Evolutionary conservation across 2,797 vertebrate genomes (phyloP).

Genomic region (Falco peregrinus): DNA sequence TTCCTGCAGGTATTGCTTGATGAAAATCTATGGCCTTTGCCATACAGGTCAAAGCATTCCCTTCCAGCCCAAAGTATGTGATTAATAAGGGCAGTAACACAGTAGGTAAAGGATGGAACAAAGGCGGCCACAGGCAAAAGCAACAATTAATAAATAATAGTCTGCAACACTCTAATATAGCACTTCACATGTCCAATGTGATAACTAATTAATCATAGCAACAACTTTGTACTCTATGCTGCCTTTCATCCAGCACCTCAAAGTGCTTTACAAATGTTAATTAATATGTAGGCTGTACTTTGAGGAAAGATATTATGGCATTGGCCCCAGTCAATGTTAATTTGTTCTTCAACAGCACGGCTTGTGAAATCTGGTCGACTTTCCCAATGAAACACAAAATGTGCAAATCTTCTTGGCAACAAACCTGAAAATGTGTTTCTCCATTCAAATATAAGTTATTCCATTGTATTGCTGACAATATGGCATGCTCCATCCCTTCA

Average conservation of each 20-base stretch:
- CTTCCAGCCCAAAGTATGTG: background rate
- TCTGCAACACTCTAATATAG: conserved; percentile 22
- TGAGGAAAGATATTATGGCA: conserved; percentile 35
- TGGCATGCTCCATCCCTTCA: conserved; percentile 10
- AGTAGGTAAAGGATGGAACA: background rate
- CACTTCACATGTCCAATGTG: background rate
- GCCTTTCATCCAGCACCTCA: conserved; percentile 56
- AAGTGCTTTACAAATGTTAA: conserved; percentile 52
- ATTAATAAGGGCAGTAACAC: background rate
- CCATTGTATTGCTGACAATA: conserved; percentile 30
- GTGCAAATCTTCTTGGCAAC: conserved; percentile 27
- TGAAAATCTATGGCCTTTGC: background rate
- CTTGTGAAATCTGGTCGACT: conserved; percentile 31
- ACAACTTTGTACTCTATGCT: background rate
- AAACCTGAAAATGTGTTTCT: conserved; percentile 1
- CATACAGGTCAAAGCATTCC: background rate
- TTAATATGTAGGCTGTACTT: conserved; percentile 37
- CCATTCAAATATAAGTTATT: background rate
- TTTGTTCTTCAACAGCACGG: conserved; percentile 23
- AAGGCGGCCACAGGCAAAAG: conserved; percentile 21
- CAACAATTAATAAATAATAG: conserved; percentile 60
- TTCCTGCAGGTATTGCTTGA: background rate
- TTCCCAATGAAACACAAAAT: conserved; percentile 24
- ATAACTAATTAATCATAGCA: conserved; percentile 62
- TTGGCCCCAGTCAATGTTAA: background rate